Evolutionary conservation across 2,888 invertebrate species (phyloP).

Genomic region (Melanostoma mellinum): DNA sequence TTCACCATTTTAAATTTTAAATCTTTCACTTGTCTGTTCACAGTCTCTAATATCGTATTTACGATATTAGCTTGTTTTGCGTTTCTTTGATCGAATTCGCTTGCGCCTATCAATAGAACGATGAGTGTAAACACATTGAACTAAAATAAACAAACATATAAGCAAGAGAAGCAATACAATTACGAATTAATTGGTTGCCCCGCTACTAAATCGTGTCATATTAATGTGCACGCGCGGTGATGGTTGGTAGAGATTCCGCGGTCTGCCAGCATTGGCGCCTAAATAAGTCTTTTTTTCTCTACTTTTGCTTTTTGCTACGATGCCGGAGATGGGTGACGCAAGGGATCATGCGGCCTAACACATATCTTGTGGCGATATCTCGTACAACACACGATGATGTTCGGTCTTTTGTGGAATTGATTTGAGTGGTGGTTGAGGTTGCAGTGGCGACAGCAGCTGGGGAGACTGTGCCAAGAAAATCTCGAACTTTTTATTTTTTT

Average conservation of each 20-base stretch:
- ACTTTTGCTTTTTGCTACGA: neutral
- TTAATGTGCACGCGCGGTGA: constrained; percentile 5
- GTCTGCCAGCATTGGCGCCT: constrained; percentile 20
- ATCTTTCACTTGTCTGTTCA: neutral
- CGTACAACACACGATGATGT: neutral
- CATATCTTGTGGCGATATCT: constrained; percentile 16
- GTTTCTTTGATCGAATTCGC: constrained; percentile 27
- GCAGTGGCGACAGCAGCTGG: constrained; percentile 8
- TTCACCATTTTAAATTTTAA: too few relatives aligned
- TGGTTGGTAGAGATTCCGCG: neutral
- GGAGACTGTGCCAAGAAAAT: constrained; percentile 24
- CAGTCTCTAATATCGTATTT: constrained; percentile 14
- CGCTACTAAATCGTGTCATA: constrained; percentile 7
- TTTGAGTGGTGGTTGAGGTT: neutral
- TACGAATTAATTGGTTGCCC: constrained; percentile 49
- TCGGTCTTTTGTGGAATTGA: neutral
- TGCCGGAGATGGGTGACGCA: constrained; percentile 9
- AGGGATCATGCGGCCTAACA: constrained; percentile 20
- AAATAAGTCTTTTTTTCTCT: neutral
- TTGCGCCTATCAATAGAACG: constrained; percentile 43
- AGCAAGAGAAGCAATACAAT: constrained; percentile 31
- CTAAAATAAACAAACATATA: constrained; percentile 23
- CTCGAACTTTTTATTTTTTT: neutral
- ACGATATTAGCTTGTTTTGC: neutral
- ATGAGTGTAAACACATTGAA: constrained; percentile 16